Base-by-base conservation (phyloP, 2,113 vertebrate species). In the Oostethus manadensis region DNA sequence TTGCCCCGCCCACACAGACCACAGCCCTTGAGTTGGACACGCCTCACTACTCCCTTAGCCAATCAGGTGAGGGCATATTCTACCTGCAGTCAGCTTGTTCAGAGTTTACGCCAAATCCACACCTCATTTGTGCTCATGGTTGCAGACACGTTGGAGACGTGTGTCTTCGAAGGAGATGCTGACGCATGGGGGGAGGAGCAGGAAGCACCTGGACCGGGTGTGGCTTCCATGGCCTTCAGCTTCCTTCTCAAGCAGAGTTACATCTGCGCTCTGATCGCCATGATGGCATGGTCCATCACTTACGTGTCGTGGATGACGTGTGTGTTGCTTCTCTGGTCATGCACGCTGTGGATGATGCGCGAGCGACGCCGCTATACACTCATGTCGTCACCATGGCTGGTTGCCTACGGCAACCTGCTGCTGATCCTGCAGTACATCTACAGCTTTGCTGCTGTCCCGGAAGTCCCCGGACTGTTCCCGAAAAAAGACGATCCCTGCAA, bases 241-340 rank as follows among this genome's bases (percentile, higher is more conserved):
- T 98, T 98, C 78, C 91, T 98, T 45, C 94, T 98, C 90, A 95
- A 94, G 44, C 96, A 98, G 74, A 98, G 96, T 66, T 98, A 98
- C 75, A 93, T 98, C 72, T 94, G 93, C 33, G 96, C 88, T 13
- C 82, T 89, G 58, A 79, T 87, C 1, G 76, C 88, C 62, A 89
- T 89, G 88, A 88, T 89, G 86, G 94, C 94, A 0, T 98, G 96
- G 96, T 95, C 94, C 74, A 95, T 98, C 78, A 97, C 94, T 0
- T 96, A 97, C 10, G 94, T 97, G 78, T 97, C 94, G 66, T 98
- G 96, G 96, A 59, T 98, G 70, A 97, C 95, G 0, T 98, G 95
- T 20, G 91, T 96, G 18, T 83, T 98, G 18, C 74, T 98, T 58
- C 92, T 98, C 59, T 98, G 96, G 96, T 98, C 96, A 0, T 98